Base-by-base conservation (phyloP, 2,797 vertebrate species). In the Percopsis omiscomaycus region DNA sequence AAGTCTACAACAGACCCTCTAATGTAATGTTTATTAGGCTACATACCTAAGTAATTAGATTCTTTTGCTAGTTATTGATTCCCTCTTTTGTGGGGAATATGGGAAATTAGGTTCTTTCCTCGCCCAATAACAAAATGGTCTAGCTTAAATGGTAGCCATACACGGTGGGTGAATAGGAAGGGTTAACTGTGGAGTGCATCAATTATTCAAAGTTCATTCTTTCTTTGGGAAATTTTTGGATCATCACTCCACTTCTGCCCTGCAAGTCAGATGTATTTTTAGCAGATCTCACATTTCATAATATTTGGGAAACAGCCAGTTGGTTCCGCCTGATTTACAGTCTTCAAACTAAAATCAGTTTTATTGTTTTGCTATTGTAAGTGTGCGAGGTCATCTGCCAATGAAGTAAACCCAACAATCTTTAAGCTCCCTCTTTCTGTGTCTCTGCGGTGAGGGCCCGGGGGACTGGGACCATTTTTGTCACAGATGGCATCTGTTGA, bases 181-280 rank as follows among this genome's bases (percentile, higher is more conserved):
- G 29, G 22, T 48, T n/a, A 64, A 47, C 56, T 10, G 44, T 12
- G 47, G 55, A 61, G 13, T 55, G 58, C 71, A 84, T 86, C 46
- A 77, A 84, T 84, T 79, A 86, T 84, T 84, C 59, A 84, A 66
- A 72, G 63, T 73, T 57, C 75, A 79, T 82, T 79, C 63, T 54
- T 46, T 45, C 12, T 48, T 2, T 54, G 37, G 42, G 53, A 71
- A 1, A 65, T 54, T 22, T 57, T 57, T 52, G 53, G 67, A 59
- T 22, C 42, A 53, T 64, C 16, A 69, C 68, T 49, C 58, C 15
- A 13, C 44, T 70, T 30, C 49, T 54, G 64, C 32, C n/a, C 55
- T 37, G 1, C 32, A 45, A 29, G 49, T 12, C 10, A 14, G 42
- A 48, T 45, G 46, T 78, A 71, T 75, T 77, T 75, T 73, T 72